Conservation (phyloP, 2,888 invertebrate genomes). For the Sicus ferrugineus region DNA sequence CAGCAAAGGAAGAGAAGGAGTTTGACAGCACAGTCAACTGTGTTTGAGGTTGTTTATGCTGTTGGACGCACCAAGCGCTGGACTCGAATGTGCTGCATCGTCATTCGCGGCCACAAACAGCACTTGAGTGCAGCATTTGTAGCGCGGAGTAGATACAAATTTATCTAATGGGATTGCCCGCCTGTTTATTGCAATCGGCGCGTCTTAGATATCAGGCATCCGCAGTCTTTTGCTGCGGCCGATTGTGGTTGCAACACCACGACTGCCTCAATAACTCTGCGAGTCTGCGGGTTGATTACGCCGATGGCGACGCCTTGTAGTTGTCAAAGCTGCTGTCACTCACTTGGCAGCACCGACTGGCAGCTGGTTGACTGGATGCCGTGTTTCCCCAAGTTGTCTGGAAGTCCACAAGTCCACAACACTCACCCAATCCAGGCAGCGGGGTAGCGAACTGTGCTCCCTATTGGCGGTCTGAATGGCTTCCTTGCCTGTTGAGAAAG, state of each 20-base stretch:
- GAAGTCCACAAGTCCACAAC: constrained; percentile 4
- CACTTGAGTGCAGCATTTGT: too few relatives aligned
- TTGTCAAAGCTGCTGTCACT: constrained; percentile 48
- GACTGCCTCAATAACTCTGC: constrained; percentile 40
- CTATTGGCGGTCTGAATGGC: background rate
- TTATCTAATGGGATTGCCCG: too few relatives aligned
- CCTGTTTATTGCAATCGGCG: too few relatives aligned
- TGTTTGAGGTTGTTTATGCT: too few relatives aligned
- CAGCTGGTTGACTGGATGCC: constrained; percentile 6
- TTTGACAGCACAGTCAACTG: too few relatives aligned
- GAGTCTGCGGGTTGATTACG: constrained; percentile 55
- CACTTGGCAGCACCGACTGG: constrained; percentile 21
- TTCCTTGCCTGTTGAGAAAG: background rate
- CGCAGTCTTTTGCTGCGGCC: too few relatives aligned
- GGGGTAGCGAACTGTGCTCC: background rate
- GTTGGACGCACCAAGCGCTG: too few relatives aligned
- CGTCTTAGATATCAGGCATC: too few relatives aligned
- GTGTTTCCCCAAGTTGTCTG: constrained; percentile 10
- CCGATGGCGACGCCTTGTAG: constrained; percentile 57
- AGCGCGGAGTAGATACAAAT: too few relatives aligned
- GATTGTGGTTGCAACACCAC: constrained; percentile 12
- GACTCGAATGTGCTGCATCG: too few relatives aligned
- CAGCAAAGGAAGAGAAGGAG: too few relatives aligned
- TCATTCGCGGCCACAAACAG: too few relatives aligned
- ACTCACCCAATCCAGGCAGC: background rate